Percentiles rank a stretch among this genome's conserved stretches.
These are phyloP conservation scores for Gopherus evgoodei DNA, from an alignment of 2,113 vertebrate species.

Conservation along the genomic window DNA sequence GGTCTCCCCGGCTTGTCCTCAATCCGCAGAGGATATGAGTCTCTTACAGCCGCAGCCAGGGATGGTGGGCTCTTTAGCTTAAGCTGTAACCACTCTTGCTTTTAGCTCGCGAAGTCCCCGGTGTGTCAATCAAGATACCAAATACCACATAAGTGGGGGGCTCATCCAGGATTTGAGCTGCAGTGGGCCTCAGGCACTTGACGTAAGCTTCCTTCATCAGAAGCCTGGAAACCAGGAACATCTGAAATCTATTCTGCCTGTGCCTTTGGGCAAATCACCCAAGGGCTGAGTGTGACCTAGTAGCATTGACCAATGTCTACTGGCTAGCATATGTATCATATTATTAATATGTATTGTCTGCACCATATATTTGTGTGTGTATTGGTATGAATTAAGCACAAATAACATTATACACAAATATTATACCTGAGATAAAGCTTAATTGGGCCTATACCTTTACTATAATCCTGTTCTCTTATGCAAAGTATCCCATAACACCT, in stretches of 20 bases:
- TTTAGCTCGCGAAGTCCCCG: neutral
- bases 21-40: neutral
- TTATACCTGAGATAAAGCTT: neutral
- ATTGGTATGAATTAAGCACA: neutral
- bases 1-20: neutral
- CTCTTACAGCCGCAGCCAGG: neutral
- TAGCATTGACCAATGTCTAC: neutral
- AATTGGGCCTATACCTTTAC: neutral
- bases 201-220: neutral
- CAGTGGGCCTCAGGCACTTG: neutral
- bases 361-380: neutral
- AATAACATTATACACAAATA: neutral
- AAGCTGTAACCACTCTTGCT: neutral
- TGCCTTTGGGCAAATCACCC: rapidly evolving
- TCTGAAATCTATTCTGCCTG: neutral
- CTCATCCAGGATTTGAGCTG: neutral
- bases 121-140: neutral
- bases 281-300: neutral
- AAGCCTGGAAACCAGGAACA: neutral
- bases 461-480: neutral
- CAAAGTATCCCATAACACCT: too few species aligned
- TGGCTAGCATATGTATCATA: neutral
- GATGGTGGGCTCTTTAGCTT: neutral
- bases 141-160: neutral
- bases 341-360: neutral